Evolutionary conservation across 37 sponge, comb jelly and placozoan species (phyloP).

Genomic region (Oopsacas minuta): DNA sequence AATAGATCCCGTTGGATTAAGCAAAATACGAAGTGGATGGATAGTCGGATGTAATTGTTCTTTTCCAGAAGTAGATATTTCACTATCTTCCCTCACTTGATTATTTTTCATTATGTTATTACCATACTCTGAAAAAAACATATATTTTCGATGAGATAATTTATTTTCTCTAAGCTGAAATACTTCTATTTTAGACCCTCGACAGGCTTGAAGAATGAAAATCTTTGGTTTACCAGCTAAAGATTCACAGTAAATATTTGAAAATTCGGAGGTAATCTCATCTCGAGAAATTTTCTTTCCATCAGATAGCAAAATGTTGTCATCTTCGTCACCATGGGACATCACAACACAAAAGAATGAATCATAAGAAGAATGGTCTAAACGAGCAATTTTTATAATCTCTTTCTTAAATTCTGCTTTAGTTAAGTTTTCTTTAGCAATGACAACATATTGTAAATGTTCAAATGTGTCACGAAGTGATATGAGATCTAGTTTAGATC

Average conservation of each 20-base stretch:
- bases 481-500: background rate
- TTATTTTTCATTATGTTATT: background rate
- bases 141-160: background rate
- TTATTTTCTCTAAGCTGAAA: background rate
- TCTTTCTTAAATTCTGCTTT: constrained; percentile 4
- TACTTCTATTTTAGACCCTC: constrained; percentile 1
- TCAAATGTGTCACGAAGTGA: background rate
- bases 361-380: constrained; percentile 7
- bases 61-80: background rate
- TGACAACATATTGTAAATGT: background rate
- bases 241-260: background rate
- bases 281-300: background rate
- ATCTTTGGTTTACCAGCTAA: background rate
- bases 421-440: background rate
- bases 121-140: background rate
- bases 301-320: background rate
- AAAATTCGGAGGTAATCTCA: background rate
- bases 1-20: background rate
- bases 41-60: background rate
- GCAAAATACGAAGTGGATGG: background rate
- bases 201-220: background rate
- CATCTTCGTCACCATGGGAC: constrained; percentile 10
- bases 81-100: background rate
- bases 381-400: background rate
- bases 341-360: background rate